Evolutionary conservation across 2,113 vertebrate genomes (phyloP), one percentile per base, ranked within the genome.

Genomic region (Origma solitaria): DNA sequence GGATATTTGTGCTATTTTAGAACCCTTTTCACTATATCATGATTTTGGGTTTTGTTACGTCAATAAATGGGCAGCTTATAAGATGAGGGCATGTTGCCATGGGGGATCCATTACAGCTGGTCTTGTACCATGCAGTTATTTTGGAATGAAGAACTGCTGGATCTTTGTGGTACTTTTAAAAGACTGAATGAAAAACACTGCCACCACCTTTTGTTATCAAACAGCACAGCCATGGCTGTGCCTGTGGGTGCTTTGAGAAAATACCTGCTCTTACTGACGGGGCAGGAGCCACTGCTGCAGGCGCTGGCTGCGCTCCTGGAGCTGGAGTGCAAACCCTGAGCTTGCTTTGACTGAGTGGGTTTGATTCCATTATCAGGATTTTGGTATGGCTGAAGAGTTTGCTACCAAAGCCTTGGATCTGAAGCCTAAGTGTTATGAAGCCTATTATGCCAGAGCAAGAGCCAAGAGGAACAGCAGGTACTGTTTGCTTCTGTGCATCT

Each of bases 381-480:
- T 99, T 60, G 99, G 99, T 70, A 98, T 99, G 98, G 99, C 99
- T 51, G 99, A 99, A 86, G 99, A 99, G 94, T 99, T 99, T 97
- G 99, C 99, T 81, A 99, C 98, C 79, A 99, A 99, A 97, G 99
- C 99, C 16, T 90, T 99, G 79, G 99, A 99, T 96, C 97, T 99
- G 97, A 99, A 99, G 96, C 99, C 99, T 65, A 99, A 98, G 94
- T 99, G 98, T 77, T 99, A 99, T 0, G 99, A 99, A 97, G 99
- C 99, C 23, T 99, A 98, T 96, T 99, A 99, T 4, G 99, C 99
- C 28, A 98, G 99, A 47, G 99, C 99, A 16, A 98, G 99, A 96
- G 99, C 99, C 13, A 99, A 99, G 97, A 98, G 99, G 78, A 99
- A 98, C 97, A 99, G 99, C 99, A 99, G 99, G 99, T 99, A 98